phyloP scores from a whole-genome alignment of 2,888 invertebrate genomes.

The Ceriagrion tenellum region DNA sequence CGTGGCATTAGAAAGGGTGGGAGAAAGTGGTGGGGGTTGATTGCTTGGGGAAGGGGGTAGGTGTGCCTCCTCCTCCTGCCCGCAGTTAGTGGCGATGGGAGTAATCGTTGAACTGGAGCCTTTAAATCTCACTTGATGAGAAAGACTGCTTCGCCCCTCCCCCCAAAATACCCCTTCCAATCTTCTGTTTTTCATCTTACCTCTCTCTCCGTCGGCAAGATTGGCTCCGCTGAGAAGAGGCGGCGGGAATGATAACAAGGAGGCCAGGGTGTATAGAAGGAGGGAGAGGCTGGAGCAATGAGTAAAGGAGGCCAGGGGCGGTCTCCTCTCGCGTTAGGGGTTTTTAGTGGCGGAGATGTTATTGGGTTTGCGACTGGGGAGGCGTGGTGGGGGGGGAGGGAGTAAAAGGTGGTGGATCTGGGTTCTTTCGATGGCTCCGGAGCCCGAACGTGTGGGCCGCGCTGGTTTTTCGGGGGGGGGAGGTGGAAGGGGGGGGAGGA shows the following conservation, averaged over 20 bases:
- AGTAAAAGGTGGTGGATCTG: not conserved
- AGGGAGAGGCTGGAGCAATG: not conserved
- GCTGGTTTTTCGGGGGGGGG: not conserved
- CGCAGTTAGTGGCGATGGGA: not conserved
- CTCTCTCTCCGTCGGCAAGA: slow-evolving; percentile 27
- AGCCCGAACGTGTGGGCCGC: not conserved
- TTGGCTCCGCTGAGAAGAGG: slow-evolving; percentile 55
- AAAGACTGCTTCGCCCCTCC: not conserved
- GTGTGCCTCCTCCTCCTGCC: not conserved
- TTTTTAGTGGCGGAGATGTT: not conserved
- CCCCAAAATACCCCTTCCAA: not conserved
- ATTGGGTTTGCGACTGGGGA: not conserved
- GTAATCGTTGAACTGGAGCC: not conserved
- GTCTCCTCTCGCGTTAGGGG: not conserved
- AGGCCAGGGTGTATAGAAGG: not conserved
- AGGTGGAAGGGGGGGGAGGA: too few relatives aligned
- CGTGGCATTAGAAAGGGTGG: not conserved
- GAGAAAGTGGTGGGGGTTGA: not conserved
- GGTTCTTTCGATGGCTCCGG: not conserved
- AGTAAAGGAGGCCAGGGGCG: not conserved
- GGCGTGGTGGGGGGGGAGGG: not conserved
- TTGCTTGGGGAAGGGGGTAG: not conserved
- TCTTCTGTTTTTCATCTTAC: not conserved
- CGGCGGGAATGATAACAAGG: slow-evolving; percentile 67
- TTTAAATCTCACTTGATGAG: slow-evolving; percentile 30